These are phyloP conservation scores for Gobius niger DNA, from an alignment of 2,113 vertebrate species.

Conservation along the genomic window DNA sequence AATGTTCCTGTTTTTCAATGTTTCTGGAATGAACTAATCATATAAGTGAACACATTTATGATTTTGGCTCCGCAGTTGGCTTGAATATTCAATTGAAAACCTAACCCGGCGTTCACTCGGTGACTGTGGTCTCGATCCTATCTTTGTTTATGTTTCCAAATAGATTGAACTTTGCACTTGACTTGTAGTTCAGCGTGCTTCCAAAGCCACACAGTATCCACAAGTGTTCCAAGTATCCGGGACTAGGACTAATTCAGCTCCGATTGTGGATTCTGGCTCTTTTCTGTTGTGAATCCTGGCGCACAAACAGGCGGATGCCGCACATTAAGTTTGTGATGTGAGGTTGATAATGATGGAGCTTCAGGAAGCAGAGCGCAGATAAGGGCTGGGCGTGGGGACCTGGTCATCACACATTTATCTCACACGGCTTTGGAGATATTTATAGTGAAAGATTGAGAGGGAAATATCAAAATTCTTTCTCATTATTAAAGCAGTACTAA, in stretches of 20 bases:
- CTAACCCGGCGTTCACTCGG: background rate
- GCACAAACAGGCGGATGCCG: conserved; percentile 21
- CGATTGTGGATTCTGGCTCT: background rate
- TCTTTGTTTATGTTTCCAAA: conserved; percentile 3
- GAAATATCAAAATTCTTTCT: too few species aligned
- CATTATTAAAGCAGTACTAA: too few species aligned
- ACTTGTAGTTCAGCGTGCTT: background rate
- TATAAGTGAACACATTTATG: background rate
- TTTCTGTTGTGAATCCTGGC: conserved; percentile 6
- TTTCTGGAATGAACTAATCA: background rate
- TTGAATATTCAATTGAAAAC: background rate
- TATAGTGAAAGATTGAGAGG: background rate
- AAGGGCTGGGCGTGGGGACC: conserved; percentile 29
- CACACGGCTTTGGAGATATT: background rate
- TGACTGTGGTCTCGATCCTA: background rate
- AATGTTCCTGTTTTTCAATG: background rate
- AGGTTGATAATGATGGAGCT: conserved; percentile 59
- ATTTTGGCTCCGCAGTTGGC: background rate
- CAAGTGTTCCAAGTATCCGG: background rate
- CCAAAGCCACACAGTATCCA: background rate
- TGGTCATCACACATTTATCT: conserved; percentile 41
- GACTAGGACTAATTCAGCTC: background rate
- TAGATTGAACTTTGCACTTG: conserved; percentile 9
- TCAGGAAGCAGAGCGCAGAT: conserved; percentile 62
- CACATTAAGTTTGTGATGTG: conserved; percentile 19